These are phyloP conservation scores for Drosophila bocqueti DNA, from an alignment of 1,140 invertebrate genomes.

Conservation along the genomic window DNA sequence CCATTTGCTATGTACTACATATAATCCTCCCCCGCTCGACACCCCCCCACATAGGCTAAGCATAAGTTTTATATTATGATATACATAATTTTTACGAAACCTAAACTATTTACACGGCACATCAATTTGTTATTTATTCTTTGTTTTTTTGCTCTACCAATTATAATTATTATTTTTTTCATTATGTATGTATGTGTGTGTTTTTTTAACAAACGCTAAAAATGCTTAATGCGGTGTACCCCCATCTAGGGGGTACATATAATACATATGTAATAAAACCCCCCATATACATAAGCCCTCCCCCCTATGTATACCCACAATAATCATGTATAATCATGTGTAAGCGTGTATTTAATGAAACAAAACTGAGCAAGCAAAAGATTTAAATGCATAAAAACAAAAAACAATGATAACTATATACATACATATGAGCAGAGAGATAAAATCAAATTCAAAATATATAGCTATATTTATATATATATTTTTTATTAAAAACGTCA, in stretches of 20 bases:
- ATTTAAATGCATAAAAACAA: slow-evolving; percentile 51
- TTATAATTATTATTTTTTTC: slow-evolving; percentile 44
- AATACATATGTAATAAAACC: slow-evolving; percentile 16
- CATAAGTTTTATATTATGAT: slow-evolving; percentile 52
- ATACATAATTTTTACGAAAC: slow-evolving; percentile 57
- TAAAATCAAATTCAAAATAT: slow-evolving; percentile 78
- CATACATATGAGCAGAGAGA: slow-evolving; percentile 82
- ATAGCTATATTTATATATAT: slow-evolving; percentile 82
- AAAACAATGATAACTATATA: slow-evolving; percentile 79
- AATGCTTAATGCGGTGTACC: slow-evolving; percentile 25
- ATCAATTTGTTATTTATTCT: slow-evolving; percentile 74
- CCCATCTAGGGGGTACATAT: slow-evolving; percentile 12
- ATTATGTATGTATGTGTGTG: slow-evolving; percentile 38
- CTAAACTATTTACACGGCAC: slow-evolving; percentile 61
- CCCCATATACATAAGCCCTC: slow-evolving; percentile 15
- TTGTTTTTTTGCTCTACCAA: slow-evolving; percentile 62
- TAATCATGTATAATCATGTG: slow-evolving; percentile 41
- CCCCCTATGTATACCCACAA: slow-evolving; percentile 40
- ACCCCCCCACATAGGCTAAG: slow-evolving; percentile 53
- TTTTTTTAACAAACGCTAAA: slow-evolving; percentile 32
- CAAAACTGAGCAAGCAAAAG: slow-evolving; percentile 61
- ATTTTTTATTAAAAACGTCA: slow-evolving; percentile 75
- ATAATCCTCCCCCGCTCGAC: slow-evolving; percentile 43
- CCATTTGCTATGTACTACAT: slow-evolving; percentile 46
- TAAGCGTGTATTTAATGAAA: slow-evolving; percentile 50